phyloP scores from a whole-genome alignment of 2,797 vertebrate genomes.

The Moxostoma hubbsi region DNA sequence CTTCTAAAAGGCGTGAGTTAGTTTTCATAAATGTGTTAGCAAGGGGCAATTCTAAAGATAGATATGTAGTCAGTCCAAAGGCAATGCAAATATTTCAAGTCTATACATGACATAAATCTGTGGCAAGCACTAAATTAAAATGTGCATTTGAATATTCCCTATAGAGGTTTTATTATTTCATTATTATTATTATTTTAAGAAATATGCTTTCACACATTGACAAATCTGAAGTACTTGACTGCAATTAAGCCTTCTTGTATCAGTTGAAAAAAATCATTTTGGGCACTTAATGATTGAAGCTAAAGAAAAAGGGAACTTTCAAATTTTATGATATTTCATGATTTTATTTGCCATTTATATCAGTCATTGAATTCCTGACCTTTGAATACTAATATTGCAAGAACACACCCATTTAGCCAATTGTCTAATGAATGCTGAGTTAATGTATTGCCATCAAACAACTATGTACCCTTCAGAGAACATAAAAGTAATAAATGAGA shows the following conservation, averaged over 20 bases:
- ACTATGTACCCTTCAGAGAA: neutral
- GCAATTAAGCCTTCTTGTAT: conserved; percentile 40
- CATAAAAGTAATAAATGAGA: neutral
- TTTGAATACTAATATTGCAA: conserved; percentile 29
- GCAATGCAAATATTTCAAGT: neutral
- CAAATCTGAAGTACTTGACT: conserved; percentile 38
- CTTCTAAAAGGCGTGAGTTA: neutral
- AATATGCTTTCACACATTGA: conserved; percentile 39
- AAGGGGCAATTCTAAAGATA: neutral
- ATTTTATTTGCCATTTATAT: conserved; percentile 36
- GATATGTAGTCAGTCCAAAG: neutral
- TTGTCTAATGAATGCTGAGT: neutral
- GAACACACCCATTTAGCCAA: neutral
- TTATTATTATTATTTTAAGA: neutral
- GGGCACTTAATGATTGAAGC: conserved; percentile 41
- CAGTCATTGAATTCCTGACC: conserved; percentile 38
- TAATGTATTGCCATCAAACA: neutral
- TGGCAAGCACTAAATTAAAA: conserved; percentile 12
- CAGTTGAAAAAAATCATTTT: conserved; percentile 46
- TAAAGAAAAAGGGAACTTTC: conserved; percentile 44
- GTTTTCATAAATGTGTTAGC: neutral
- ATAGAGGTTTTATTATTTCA: conserved; percentile 5
- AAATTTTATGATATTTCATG: conserved; percentile 1
- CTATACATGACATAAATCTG: neutral
- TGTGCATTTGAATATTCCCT: conserved; percentile 22